A percentile compares a stretch with the other conserved stretches of the same genome.
These are phyloP conservation scores for Drosophila dunni DNA, from an alignment of 1,140 invertebrate species.

Conservation along the genomic window DNA sequence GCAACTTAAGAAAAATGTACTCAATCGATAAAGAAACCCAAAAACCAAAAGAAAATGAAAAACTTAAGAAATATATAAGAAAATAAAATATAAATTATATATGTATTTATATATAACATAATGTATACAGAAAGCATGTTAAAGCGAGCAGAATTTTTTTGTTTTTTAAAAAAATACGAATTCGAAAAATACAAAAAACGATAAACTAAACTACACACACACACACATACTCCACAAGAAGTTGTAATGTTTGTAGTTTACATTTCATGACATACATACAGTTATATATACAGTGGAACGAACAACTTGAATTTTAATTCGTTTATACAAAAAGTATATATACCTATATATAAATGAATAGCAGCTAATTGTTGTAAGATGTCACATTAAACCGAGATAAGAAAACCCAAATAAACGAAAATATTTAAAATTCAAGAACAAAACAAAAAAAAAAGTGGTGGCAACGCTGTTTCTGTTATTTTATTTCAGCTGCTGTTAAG, in stretches of 20 bases:
- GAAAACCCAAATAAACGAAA: constrained; percentile 70
- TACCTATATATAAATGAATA: constrained; percentile 40
- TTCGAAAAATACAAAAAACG: constrained; percentile 35
- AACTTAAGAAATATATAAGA: background rate
- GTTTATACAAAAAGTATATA: constrained; percentile 67
- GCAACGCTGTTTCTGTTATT: constrained; percentile 11
- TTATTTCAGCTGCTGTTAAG: background rate
- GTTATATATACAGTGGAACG: constrained; percentile 33
- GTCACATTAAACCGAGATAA: constrained; percentile 65
- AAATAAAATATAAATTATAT: constrained; percentile 68
- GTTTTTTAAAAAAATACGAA: constrained; percentile 52
- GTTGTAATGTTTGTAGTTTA: constrained; percentile 55
- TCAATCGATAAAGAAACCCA: constrained; percentile 37
- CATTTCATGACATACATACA: constrained; percentile 29
- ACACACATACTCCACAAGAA: constrained; percentile 17
- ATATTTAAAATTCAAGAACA: constrained; percentile 72
- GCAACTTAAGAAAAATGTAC: constrained; percentile 58
- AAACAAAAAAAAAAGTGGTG: constrained; percentile 7
- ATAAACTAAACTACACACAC: constrained; percentile 63
- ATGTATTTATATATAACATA: constrained; percentile 64
- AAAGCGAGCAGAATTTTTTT: constrained; percentile 56
- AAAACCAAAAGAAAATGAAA: constrained; percentile 33
- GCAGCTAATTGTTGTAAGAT: constrained; percentile 77
- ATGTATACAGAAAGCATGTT: constrained; percentile 54
- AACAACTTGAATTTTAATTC: constrained; percentile 75